Evolutionary conservation across 2,797 vertebrate genomes (phyloP).

Genomic region (Botia kubotai): DNA sequence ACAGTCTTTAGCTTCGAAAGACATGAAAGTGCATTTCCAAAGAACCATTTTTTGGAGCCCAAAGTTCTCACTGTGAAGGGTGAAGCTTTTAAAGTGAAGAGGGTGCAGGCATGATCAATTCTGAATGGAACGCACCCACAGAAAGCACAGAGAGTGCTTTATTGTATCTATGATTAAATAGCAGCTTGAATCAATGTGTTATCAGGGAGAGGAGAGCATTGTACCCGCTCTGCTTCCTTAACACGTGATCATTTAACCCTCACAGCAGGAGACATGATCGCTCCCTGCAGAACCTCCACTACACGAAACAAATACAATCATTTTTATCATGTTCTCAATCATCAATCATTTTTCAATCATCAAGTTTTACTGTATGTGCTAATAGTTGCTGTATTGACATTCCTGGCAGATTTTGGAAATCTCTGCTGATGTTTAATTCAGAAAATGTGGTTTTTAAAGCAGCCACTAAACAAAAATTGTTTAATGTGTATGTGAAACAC

Average conservation of each 20-base stretch:
- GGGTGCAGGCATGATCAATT: not conserved
- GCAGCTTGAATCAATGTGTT: constrained; percentile 47
- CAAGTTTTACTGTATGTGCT: too few relatives aligned
- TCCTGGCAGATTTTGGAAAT: not conserved
- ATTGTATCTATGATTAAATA: constrained; percentile 45
- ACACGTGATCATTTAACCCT: not conserved
- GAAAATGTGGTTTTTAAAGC: constrained; percentile 14
- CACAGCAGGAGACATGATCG: not conserved
- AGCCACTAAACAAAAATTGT: constrained; percentile 31
- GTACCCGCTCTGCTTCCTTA: constrained; percentile 39
- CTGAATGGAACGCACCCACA: constrained; percentile 52
- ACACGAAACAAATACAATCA: not conserved
- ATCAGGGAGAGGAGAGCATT: constrained; percentile 7
- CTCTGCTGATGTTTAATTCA: not conserved
- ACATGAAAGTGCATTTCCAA: not conserved
- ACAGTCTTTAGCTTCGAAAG: not conserved
- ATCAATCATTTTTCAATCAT: too few relatives aligned
- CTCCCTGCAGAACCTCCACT: not conserved
- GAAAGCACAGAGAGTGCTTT: constrained; percentile 30
- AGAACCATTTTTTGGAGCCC: not conserved
- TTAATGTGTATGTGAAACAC: constrained; percentile 16
- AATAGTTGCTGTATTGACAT: not conserved
- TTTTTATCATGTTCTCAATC: too few relatives aligned
- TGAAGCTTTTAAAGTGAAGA: not conserved
- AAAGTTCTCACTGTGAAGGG: not conserved